phyloP scores from a whole-genome alignment of 2,888 invertebrate species.

The Idaea biselata region DNA sequence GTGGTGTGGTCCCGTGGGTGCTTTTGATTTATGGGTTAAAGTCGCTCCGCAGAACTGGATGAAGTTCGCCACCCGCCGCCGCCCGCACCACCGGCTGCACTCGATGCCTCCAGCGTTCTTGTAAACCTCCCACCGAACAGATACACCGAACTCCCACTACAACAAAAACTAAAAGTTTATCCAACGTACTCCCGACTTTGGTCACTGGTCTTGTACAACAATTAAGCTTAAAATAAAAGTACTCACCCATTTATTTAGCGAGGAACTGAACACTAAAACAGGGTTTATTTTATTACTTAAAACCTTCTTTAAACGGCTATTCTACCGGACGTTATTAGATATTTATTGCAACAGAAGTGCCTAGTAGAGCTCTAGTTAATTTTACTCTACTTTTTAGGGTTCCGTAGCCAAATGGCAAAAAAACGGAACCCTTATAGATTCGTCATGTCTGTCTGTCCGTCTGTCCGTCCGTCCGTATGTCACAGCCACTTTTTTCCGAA shows the following conservation, averaged over 20 bases:
- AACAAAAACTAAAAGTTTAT: conserved; percentile 46
- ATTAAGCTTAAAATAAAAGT: conserved; percentile 17
- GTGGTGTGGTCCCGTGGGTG: conserved; percentile 61
- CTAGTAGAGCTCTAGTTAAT: background rate
- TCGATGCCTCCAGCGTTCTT: conserved; percentile 64
- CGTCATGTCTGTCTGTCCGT: too few species aligned
- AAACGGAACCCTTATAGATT: too few species aligned
- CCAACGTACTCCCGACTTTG: conserved; percentile 10
- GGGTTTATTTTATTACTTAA: background rate
- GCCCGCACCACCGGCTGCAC: conserved; percentile 39
- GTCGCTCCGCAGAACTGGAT: conserved; percentile 54
- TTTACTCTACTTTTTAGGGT: too few species aligned
- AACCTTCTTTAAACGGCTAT: conserved; percentile 1
- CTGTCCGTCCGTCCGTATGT: too few species aligned
- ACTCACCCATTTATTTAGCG: background rate
- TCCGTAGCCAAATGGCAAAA: too few species aligned
- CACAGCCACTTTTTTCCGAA: too few species aligned
- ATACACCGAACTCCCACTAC: conserved; percentile 35
- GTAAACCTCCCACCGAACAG: conserved; percentile 53
- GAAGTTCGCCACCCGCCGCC: conserved; percentile 36
- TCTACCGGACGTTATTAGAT: background rate
- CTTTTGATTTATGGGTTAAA: conserved; percentile 74
- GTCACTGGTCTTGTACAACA: conserved; percentile 11
- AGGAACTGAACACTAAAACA: background rate
- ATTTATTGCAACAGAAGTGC: background rate